Evolutionary conservation across 1,140 invertebrate species (phyloP), one percentile per base, ranked within the genome.

Genomic region (Neodiprion virginianus): DNA sequence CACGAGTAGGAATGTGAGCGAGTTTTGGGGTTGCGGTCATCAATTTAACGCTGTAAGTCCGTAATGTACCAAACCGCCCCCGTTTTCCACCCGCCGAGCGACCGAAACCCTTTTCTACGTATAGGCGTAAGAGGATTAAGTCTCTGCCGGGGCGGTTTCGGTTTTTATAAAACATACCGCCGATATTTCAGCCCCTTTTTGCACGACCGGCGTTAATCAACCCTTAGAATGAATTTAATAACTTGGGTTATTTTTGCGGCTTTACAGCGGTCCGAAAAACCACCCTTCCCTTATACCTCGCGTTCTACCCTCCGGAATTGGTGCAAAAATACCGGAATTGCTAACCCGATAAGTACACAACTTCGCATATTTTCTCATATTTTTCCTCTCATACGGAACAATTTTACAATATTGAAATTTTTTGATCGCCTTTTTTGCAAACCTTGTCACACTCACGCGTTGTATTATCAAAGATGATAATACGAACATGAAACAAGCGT

Each of bases 11-110:
- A 40, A 40, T 40, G 28, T 40, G 28, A 40, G 28, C 0, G 70
- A 48, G 70, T 71, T 71, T 71, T 71, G 70, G 17, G 47, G 48
- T 71, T 71, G 50, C 49, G 74, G 76, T 76, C 71, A 74, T 79
- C 78, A 80, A 79, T 80, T 80, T 76, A 67, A 69, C 72, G 70
- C 70, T 71, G 53, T 65, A 77, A 72, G 73, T 71, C 75, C 53
- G 47, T 73, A 48, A 71, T 75, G 74, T 76, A 75, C 75, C 73
- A 74, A 47, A 21, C 17, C 40, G 7, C 67, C 67, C 40, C 67
- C 67, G 7, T 47, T 11, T 11, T 47, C 21, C 67, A 76, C 73
- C 76, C 70, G 28, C 47, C 70, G 8, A 17, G 12, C 40, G 48
- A 40, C 48, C 70, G 12, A 23, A 23, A 71, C 70, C 70, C 70